Evolutionary conservation across 2,797 vertebrate genomes (phyloP), one percentile per base, ranked within the genome.

Genomic region (Phrynocephalus vlangalii): DNA sequence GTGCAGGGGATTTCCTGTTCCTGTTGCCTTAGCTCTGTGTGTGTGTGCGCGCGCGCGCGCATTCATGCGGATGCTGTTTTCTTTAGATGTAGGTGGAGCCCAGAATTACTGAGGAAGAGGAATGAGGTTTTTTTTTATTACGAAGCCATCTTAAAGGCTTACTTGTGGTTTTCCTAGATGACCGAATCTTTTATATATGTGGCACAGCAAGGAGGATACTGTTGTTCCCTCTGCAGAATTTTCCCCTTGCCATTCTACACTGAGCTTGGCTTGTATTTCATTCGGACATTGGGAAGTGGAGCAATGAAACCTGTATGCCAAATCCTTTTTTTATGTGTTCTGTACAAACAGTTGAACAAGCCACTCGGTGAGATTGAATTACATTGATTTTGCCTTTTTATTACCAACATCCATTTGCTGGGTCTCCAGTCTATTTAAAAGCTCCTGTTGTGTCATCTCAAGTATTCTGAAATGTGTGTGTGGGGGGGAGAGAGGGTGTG

Each of bases 1-100:
- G 91, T 80, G 94, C 87, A 78, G 89, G 92, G 91, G 90, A 91
- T 92, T 95, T 96, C 94, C 94, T 95, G 94, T 87, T 91, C 50
- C n/a, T 63, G 66, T 83, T 88, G 92, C 88, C 89, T 79, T 73
- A 84, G 79, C 71, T 11, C 6, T 60, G 82, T 38, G 71, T 26
- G 70, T 63, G 83, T 66, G 44, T 52, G n/a, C n/a, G 48, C 16
- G 48, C n/a, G 11, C 52, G 4, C 52, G 5, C 52, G 4, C 56
- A 15, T 66, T 38, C 91, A 90, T 93, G 91, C 85, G 90, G 89
- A 87, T 86, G 44, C 33, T 63, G 89, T 87, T 82, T 79, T 87
- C 77, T 79, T 90, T 16, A 66, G 90, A 76, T 70, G 90, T 87
- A 88, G 83, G 82, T 48, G 77, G 88, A 89, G 72, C 48, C 66